Conservation (phyloP, 2,113 vertebrate genomes). For the Actenoides lindsayi region DNA sequence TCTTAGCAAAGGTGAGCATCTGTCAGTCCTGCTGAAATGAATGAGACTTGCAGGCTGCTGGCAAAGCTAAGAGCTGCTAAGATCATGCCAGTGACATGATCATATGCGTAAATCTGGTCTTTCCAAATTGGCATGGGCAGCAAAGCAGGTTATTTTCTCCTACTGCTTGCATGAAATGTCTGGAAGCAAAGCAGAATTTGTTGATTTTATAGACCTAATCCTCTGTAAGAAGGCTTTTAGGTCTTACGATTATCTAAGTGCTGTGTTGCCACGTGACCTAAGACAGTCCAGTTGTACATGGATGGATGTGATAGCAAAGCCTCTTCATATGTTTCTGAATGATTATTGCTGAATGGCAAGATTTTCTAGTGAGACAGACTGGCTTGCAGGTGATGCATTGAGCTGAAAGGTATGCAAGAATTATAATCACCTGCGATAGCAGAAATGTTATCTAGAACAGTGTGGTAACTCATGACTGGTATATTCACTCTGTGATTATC, state of each 20-base stretch:
- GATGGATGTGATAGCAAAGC: neutral
- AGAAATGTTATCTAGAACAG: neutral
- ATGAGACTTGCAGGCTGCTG: neutral
- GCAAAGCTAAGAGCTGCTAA: neutral
- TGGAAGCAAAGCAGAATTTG: slow-evolving; percentile 16
- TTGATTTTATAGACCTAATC: slow-evolving; percentile 27
- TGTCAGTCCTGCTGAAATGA: neutral
- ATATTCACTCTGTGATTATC: neutral
- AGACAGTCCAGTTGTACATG: neutral
- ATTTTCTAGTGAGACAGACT: neutral
- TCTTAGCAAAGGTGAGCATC: neutral
- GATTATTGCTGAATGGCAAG: neutral
- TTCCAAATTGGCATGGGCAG: neutral
- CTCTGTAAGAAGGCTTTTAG: slow-evolving; percentile 26
- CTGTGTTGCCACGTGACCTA: neutral
- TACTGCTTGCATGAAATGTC: neutral
- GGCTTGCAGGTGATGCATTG: neutral
- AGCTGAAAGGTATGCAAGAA: neutral
- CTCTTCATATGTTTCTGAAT: neutral
- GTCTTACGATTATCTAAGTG: slow-evolving; percentile 4
- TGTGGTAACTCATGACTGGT: neutral
- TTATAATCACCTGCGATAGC: neutral
- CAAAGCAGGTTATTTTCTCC: slow-evolving; percentile 14
- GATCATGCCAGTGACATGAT: neutral
- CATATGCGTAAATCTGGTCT: neutral